A percentile compares a stretch with the other conserved stretches of the same genome.
phyloP scores from a whole-genome alignment of 1,140 invertebrate genomes.

The Penaeus chinensis region DNA sequence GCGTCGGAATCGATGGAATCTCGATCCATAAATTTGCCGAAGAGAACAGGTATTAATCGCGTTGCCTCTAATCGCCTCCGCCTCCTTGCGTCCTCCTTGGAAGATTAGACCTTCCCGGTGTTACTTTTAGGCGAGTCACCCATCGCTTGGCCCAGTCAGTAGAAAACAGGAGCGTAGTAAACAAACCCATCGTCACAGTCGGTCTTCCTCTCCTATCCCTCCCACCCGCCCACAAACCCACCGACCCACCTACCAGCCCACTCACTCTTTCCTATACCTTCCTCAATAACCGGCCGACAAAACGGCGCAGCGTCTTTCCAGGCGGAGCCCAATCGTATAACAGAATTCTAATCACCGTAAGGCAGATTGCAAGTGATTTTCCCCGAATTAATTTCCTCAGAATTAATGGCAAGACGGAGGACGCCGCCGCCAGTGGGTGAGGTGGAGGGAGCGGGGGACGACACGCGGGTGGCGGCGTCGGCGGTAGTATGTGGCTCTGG shows the following conservation, averaged over 20 bases:
- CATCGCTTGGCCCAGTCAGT: not conserved
- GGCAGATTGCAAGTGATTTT: slow-evolving; percentile 62
- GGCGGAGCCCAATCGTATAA: slow-evolving; percentile 47
- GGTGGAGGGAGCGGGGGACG: not conserved
- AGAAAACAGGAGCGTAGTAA: slow-evolving; percentile 40
- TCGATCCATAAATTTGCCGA: too few relatives aligned
- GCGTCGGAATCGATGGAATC: too few relatives aligned
- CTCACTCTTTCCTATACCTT: not conserved
- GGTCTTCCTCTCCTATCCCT: too few relatives aligned
- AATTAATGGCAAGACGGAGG: slow-evolving; percentile 60
- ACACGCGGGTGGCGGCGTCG: slow-evolving; percentile 31
- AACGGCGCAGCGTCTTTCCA: slow-evolving; percentile 19
- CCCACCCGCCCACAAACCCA: too few relatives aligned
- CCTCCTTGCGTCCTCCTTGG: not conserved
- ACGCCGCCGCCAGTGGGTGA: slow-evolving; percentile 30
- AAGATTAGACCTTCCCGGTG: too few relatives aligned
- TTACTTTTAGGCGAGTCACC: too few relatives aligned
- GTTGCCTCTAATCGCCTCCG: too few relatives aligned
- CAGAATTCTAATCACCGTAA: slow-evolving; percentile 59
- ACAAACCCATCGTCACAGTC: slow-evolving; percentile 22
- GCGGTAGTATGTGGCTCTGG: slow-evolving; percentile 40
- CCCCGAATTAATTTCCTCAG: slow-evolving; percentile 60
- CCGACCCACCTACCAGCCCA: not conserved
- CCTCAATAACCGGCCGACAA: slow-evolving; percentile 24
- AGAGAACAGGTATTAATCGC: slow-evolving; percentile 25